phyloP scores from a whole-genome alignment of 2,797 vertebrate species.

The Acrocephalus scirpaceus region DNA sequence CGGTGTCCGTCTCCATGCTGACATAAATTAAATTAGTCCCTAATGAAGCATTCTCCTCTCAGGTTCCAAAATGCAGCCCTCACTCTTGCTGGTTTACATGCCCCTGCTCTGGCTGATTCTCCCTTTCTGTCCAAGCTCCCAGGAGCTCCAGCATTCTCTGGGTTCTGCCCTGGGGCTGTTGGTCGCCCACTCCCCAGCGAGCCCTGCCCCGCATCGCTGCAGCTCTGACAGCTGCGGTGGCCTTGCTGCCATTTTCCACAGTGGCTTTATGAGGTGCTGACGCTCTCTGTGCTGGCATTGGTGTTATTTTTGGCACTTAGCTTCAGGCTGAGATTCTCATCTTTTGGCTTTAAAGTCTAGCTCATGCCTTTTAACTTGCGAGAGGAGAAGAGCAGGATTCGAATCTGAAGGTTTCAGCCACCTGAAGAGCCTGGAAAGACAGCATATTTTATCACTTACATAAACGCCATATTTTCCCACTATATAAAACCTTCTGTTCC shows the following conservation, averaged over 20 bases:
- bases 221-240: background rate
- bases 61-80: background rate
- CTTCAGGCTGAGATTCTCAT: constrained; percentile 46
- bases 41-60: background rate
- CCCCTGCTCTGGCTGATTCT: background rate
- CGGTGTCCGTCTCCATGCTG: background rate
- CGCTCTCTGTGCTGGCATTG: background rate
- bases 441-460: constrained; percentile 46
- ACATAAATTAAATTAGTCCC: background rate
- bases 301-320: constrained; percentile 55
- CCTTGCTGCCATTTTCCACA: background rate
- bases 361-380: constrained; percentile 39
- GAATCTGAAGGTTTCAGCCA: constrained; percentile 22
- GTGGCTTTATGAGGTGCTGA: constrained; percentile 6
- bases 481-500: constrained; percentile 33
- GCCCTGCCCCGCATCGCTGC: fast-evolving
- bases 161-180: background rate
- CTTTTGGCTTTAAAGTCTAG: constrained; percentile 49
- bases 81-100: background rate
- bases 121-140: background rate
- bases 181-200: background rate
- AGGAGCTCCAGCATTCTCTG: background rate
- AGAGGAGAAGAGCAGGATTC: background rate
- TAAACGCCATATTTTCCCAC: background rate
- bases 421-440: constrained; percentile 31